Evolutionary conservation across 2,113 vertebrate genomes (phyloP), one percentile per base, ranked within the genome.

Genomic region (Climacteris rufus): DNA sequence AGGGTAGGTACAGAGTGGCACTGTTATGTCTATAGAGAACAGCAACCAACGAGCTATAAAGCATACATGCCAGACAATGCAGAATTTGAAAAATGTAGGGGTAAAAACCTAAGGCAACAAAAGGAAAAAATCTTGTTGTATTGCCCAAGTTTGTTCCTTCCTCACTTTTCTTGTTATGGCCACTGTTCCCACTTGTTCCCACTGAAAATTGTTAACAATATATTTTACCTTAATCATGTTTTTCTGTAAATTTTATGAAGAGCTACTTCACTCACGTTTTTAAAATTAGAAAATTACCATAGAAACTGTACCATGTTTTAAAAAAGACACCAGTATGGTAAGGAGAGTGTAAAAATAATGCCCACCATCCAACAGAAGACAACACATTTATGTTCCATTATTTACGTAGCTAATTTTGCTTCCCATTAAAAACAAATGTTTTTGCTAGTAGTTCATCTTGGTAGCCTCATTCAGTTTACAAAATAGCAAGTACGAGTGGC

Each of bases 271-370:
- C 13, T 94, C 6, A 60, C n/a, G 59, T 88, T 33, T 74, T 56
- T 77, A 93, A 84, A 50, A 89, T 95, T 93, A 68, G 88, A 75
- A 93, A 81, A 64, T 89, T 72, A 77, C 52, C 78, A 95, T 87
- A 92, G 76, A 91, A 95, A 92, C 64, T 37, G 47, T 44, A 92
- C 53, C 18, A 12, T 8, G 0, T 54, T 93, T 89, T 71, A 20
- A 71, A 90, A 92, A 93, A 83, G 19, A 78, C 1, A 3, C 59
- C 15, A 54, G 42, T 81, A 44, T 8, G 8, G 5, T 25, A 81
- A 47, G 35, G 7, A 83, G 54, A 92, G 86, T 1, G 11, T 68
- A 71, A 94, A 95, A 94, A 75, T 59, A 75, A 87, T 66, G 27
- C 8, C 13, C 18, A 56, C 17, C 7, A 40, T 83, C 39, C 52